Conservation (phyloP, 2,113 vertebrate genomes). For the Rhipidura dahli region DNA sequence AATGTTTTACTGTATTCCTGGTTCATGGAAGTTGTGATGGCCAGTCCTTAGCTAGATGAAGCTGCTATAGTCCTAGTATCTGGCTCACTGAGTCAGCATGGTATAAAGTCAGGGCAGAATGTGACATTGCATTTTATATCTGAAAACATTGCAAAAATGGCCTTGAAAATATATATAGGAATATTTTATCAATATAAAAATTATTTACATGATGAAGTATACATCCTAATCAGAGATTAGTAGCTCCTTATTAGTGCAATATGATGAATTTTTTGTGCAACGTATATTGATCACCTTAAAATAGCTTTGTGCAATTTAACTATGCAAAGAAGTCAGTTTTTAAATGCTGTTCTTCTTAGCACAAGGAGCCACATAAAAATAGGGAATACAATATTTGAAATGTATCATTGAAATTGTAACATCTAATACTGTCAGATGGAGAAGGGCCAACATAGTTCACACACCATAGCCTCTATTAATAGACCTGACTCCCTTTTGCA, state of each 20-base stretch:
- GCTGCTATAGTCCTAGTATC: background rate
- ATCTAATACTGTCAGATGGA: slow-evolving; percentile 63
- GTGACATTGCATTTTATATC: background rate
- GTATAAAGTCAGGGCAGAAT: background rate
- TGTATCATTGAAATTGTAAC: background rate
- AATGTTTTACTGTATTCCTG: background rate
- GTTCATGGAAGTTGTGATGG: background rate
- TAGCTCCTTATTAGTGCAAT: background rate
- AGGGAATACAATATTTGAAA: slow-evolving; percentile 37
- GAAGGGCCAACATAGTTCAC: slow-evolving; percentile 80
- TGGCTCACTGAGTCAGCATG: background rate
- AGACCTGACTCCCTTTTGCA: slow-evolving; percentile 83
- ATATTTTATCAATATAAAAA: background rate
- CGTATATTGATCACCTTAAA: background rate
- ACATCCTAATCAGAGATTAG: background rate
- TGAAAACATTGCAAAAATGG: background rate
- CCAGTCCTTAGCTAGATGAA: background rate
- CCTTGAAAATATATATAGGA: background rate
- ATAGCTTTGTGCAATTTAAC: background rate
- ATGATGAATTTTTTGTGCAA: background rate
- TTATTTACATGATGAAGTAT: background rate
- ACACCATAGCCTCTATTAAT: slow-evolving; percentile 87
- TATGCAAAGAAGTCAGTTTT: background rate
- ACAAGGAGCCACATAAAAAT: background rate
- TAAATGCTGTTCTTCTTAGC: background rate